A percentile compares a stretch with the other conserved stretches of the same genome.
phyloP scores from a whole-genome alignment of 2,797 vertebrate species.

The Paedocypris micromegethes region DNA sequence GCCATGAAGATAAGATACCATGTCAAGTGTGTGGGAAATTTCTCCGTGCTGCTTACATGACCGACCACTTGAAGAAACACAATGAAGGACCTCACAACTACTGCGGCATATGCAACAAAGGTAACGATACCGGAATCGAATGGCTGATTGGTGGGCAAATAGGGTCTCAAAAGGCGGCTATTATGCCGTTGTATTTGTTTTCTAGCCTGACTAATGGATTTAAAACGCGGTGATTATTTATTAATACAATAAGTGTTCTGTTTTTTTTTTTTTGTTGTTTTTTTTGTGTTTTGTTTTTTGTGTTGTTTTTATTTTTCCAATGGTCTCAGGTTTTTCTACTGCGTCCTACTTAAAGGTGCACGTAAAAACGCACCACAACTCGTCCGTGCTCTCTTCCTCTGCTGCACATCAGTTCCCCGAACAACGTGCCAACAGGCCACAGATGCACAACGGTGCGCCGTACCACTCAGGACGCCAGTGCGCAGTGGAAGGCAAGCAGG shows the following conservation, averaged over 20 bases:
- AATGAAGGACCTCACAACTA: conserved; percentile 98
- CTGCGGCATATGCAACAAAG: conserved; percentile 99
- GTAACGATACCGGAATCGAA: conserved; percentile 64
- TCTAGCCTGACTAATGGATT: not conserved
- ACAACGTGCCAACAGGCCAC: conserved; percentile 81
- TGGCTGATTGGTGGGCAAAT: too few species aligned
- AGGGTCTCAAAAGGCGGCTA: too few species aligned
- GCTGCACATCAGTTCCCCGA: conserved; percentile 81
- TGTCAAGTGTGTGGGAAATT: conserved; percentile 99
- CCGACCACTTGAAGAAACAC: conserved; percentile 98
- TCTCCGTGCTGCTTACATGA: conserved; percentile 95
- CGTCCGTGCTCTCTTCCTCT: conserved; percentile 71
- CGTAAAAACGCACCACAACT: conserved; percentile 99
- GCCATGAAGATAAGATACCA: conserved; percentile 98
- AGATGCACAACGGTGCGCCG: conserved; percentile 94
- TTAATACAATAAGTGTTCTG: conserved; percentile 47
- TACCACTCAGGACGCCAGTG: conserved; percentile 99
- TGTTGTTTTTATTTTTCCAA: conserved; percentile 65
- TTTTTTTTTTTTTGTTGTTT: conserved; percentile 25
- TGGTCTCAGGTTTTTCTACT: conserved; percentile 97
- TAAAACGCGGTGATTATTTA: not conserved
- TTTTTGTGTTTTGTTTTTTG: conserved; percentile 48
- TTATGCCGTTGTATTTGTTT: too few species aligned
- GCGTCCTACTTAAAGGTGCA: conserved; percentile 99
- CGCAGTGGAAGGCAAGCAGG: conserved; percentile 99